Percentiles rank a stretch among this genome's conserved stretches.
phyloP scores from a whole-genome alignment of 2,888 invertebrate genomes.

The Crioceris asparagi region DNA sequence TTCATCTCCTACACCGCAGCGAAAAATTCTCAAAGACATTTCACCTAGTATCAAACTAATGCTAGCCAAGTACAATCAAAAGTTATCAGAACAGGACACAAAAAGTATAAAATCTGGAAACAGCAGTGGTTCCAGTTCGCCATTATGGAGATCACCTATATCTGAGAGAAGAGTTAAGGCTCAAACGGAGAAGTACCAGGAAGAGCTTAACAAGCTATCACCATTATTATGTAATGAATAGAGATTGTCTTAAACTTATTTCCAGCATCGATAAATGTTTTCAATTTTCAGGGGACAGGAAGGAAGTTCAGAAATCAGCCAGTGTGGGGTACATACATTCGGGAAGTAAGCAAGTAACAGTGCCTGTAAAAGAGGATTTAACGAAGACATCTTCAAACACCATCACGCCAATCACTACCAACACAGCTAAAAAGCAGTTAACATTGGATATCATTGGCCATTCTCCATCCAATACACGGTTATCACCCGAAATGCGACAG shows the following conservation, averaged over 20 bases:
- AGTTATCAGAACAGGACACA: constrained; percentile 47
- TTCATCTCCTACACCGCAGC: constrained; percentile 45
- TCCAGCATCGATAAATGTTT: neutral
- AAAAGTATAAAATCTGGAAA: constrained; percentile 31
- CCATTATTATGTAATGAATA: constrained; percentile 26
- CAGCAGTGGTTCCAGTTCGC: constrained; percentile 55
- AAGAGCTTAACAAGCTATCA: constrained; percentile 36
- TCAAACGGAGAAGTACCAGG: constrained; percentile 40
- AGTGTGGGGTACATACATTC: constrained; percentile 39
- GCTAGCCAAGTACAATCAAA: constrained; percentile 59
- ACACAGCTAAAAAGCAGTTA: constrained; percentile 6
- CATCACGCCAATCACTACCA: neutral
- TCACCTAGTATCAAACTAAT: constrained; percentile 60
- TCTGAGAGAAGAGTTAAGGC: constrained; percentile 48
- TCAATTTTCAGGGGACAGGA: constrained; percentile 31
- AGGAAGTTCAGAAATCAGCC: constrained; percentile 55
- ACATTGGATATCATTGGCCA: too few species aligned
- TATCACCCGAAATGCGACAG: constrained; percentile 39
- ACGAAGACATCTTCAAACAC: too few species aligned
- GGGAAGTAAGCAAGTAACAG: constrained; percentile 31
- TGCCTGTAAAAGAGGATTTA: constrained; percentile 30
- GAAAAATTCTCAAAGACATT: constrained; percentile 50
- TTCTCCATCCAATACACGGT: constrained; percentile 1
- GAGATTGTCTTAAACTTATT: neutral
- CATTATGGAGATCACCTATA: constrained; percentile 50